Evolutionary conservation across 1,140 invertebrate genomes (phyloP).

Genomic region (Brachionus plicatilis): DNA sequence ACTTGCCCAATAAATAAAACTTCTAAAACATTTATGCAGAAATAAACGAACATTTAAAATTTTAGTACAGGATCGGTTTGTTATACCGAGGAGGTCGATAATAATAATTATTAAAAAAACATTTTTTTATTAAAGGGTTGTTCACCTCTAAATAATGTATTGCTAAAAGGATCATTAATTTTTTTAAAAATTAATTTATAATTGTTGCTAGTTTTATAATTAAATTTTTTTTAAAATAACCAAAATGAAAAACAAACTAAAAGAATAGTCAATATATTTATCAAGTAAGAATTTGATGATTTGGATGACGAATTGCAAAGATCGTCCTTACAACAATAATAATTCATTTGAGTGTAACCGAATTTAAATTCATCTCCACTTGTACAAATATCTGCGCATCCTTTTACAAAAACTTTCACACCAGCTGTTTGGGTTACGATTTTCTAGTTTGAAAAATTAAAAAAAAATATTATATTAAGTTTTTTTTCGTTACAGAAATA

Average conservation of each 20-base stretch:
- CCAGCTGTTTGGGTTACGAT: not conserved
- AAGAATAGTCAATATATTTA: not conserved
- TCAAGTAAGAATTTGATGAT: not conserved
- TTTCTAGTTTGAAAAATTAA: not conserved
- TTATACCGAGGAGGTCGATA: no score
- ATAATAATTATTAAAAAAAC: not conserved
- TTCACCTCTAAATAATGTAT: not conserved
- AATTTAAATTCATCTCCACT: conserved; percentile 16
- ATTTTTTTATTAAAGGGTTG: not conserved
- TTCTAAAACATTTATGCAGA: no score
- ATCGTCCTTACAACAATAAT: not conserved
- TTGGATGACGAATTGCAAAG: not conserved
- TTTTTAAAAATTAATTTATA: not conserved
- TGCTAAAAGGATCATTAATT: not conserved
- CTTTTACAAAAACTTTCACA: not conserved
- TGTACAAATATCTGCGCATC: not conserved
- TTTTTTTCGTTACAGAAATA: not conserved
- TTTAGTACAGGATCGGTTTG: no score
- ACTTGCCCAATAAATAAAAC: no score
- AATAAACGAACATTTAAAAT: no score
- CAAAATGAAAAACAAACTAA: not conserved
- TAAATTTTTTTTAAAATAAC: not conserved
- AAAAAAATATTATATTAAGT: not conserved
- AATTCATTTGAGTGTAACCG: not conserved
- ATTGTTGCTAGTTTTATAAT: not conserved